A percentile compares a stretch with the other conserved stretches of the same genome.
Conservation (phyloP, 2,797 vertebrate genomes). For the Gambusia yucatana region DNA sequence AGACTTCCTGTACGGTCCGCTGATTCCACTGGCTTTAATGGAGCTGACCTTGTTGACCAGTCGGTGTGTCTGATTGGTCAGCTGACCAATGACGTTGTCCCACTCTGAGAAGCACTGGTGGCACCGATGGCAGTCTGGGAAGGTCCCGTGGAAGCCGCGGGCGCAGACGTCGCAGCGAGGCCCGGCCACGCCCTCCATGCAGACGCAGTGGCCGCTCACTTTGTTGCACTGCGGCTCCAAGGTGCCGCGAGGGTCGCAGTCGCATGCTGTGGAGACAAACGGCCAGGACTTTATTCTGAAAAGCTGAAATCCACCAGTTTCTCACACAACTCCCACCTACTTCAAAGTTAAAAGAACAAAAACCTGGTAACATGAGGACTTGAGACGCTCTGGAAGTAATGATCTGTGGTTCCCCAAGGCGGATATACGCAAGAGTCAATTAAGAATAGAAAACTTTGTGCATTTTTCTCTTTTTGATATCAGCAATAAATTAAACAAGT, state of each 20-base stretch:
- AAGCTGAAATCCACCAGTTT: background rate
- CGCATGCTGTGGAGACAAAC: slow-evolving; percentile 83
- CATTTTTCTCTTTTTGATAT: background rate
- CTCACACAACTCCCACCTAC: background rate
- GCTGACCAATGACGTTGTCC: slow-evolving; percentile 86
- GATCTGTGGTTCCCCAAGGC: background rate
- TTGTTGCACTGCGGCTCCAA: slow-evolving; percentile 89
- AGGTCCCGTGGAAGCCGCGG: slow-evolving; percentile 89
- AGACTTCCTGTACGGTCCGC: slow-evolving; percentile 87
- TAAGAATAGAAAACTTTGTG: background rate
- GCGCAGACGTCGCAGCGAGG: slow-evolving; percentile 89
- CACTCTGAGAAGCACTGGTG: slow-evolving; percentile 95
- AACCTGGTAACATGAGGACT: background rate
- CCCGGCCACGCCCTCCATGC: slow-evolving; percentile 89
- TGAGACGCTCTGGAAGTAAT: background rate
- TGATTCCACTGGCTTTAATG: slow-evolving; percentile 88
- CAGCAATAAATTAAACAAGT: background rate
- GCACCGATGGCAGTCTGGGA: slow-evolving; percentile 90
- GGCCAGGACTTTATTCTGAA: background rate
- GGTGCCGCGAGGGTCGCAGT: slow-evolving; percentile 89
- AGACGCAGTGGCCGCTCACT: slow-evolving; percentile 87
- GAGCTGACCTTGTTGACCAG: slow-evolving; percentile 89
- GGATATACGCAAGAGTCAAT: background rate
- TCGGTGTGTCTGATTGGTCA: slow-evolving; percentile 90
- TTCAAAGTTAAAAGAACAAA: background rate